Evolutionary conservation across 1,140 invertebrate genomes (phyloP), one percentile per base, ranked within the genome.

Genomic region (Lordiphosa stackelbergi): DNA sequence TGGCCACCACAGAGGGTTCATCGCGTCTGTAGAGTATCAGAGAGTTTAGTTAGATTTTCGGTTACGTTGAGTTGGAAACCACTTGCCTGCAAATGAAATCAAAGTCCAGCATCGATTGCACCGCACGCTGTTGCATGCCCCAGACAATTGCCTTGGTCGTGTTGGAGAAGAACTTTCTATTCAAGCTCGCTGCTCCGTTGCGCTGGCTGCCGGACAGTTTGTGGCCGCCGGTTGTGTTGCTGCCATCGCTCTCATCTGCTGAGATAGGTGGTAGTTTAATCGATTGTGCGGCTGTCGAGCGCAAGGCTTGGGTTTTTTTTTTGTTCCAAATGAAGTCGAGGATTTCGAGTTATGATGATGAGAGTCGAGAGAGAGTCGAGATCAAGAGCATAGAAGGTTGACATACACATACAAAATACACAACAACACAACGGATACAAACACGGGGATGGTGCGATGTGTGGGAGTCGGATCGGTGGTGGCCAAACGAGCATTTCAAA

Each of bases 71-170:
- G 2, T 4, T 24, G 5, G 22, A 24, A 24, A 3, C 22, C 22
- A 58, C 66, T 66, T 37, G 68, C 86, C 95, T 92, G 88, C 98
- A 99, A 9, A 99, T 97, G 89, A 98, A 99, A 89, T 99, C 98
- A 90, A 99, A 99, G 88, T 99, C 98, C 42, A 99, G 88, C 97
- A 99, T 99, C 58, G 92, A 92, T 89, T 99, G 98, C 24, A 99
- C 97, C n/a, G 98, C 98, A 60, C 97, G 90, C 9, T 94, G 95
- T 89, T 99, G 98, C 96, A 99, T 99, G 40, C 98, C 98, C 98
- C 98, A 99, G 22, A 99, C 94, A 74, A 99, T 98, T 6, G 97
- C 92, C 88, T 96, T 96, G 0, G 98, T 99, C 56, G 91, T 91
- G 46, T 92, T 92, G 1, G 91, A 93, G 89, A 99, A 99, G 35